Evolutionary conservation across 37 sponge, comb jelly and placozoan genomes (phyloP), one percentile per base, ranked within the genome.

Genomic region (Ianthella basta): DNA sequence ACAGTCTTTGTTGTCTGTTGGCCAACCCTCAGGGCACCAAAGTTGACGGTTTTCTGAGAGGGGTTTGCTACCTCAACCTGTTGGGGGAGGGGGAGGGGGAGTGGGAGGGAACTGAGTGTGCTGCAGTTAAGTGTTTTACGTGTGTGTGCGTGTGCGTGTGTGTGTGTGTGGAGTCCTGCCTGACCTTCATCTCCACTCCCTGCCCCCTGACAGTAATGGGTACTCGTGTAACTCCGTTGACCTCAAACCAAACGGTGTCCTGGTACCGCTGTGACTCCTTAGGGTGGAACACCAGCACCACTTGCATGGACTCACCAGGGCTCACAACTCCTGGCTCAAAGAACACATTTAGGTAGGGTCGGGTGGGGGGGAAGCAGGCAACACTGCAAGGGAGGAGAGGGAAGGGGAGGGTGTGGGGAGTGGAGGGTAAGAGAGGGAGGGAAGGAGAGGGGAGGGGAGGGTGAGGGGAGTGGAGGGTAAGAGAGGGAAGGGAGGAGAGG

Each of bases 21-120:
- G 18, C 87, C 83, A 21, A 94, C 87, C 40, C 87, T 75, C n/a
- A 96, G 80, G 0, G 93, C 97, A 35, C 97, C 97, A 82, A 98
- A 90, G 56, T 92, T 89, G 21, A 96, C 87, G 27, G 85, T 66
- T 59, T 90, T 92, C 74, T 96, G 92, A 14, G 85, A 72, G 15
- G 96, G 93, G 27, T 94, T 85, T 27, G 80, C 93, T 15, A 94
- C 91, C 69, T 94, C 93, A 8, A 97, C 90, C 93, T 92, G 74
- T 13, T 20, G 2, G 70, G 6, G 12, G 15, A 39, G 79, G 14
- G 20, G 15, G 27, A 68, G 20, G 20, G 20, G 20, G 30, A 24
- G 70, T n/a, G 20, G 70, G 27, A n/a, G 27, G n/a, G n/a, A n/a
- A n/a, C n/a, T n/a, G n/a, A n/a, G 27, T 64, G 27, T 64, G 6